phyloP scores from a whole-genome alignment of 2,888 invertebrate species.

The Neria commutata region DNA sequence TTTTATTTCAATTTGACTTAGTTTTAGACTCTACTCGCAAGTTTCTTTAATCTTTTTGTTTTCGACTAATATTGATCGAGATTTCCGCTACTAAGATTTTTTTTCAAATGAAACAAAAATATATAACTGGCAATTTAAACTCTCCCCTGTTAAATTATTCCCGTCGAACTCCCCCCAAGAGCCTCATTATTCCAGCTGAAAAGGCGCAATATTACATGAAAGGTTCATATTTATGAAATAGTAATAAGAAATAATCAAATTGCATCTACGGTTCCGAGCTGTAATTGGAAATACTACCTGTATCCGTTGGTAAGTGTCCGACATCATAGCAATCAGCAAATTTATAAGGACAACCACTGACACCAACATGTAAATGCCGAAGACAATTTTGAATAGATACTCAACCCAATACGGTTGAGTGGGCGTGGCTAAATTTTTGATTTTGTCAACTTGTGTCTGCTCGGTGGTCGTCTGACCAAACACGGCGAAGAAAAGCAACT shows the following conservation, averaged over 20 bases:
- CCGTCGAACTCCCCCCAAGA: no score
- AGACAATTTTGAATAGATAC: constrained; percentile 85
- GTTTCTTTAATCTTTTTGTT: no score
- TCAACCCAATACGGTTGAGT: constrained; percentile 83
- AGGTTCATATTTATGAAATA: no score
- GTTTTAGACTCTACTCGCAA: no score
- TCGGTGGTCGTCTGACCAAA: constrained; percentile 92
- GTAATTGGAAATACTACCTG: constrained; percentile 72
- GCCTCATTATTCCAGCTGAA: background rate
- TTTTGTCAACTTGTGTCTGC: constrained; percentile 74
- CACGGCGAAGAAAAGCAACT: constrained; percentile 98
- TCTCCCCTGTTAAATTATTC: no score
- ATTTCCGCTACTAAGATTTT: no score
- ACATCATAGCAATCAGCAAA: constrained; percentile 99
- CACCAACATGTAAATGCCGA: constrained; percentile 97
- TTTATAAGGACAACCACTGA: constrained; percentile 99
- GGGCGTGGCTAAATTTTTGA: constrained; percentile 63
- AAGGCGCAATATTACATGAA: background rate
- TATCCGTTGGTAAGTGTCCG: constrained; percentile 98
- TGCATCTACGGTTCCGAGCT: constrained; percentile 30
- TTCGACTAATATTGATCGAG: no score
- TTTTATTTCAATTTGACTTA: no score
- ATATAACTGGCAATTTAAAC: no score
- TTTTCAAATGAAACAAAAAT: no score
- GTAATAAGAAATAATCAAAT: background rate